phyloP scores from a whole-genome alignment of 2,888 invertebrate genomes.

The Apotomis capreana region DNA sequence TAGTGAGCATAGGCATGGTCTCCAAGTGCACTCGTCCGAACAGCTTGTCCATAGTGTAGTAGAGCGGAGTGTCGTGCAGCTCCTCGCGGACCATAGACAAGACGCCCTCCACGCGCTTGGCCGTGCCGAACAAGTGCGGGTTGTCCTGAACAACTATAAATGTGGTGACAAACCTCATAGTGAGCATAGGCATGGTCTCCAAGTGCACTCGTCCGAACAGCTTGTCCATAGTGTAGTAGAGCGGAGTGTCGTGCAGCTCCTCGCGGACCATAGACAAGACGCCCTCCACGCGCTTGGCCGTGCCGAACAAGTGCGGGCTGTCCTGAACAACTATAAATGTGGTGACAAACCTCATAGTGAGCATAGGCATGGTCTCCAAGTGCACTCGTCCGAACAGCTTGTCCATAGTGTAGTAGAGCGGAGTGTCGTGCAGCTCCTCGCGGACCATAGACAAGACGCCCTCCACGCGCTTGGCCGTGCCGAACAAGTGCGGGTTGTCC shows the following conservation, averaged over 20 bases:
- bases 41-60: slow-evolving; percentile 92
- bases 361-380: slow-evolving; percentile 87
- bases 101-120: not conserved
- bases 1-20: slow-evolving; percentile 86
- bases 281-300: not conserved
- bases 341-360: slow-evolving; percentile 84
- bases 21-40: slow-evolving; percentile 88
- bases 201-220: slow-evolving; percentile 89
- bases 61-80: slow-evolving; percentile 91
- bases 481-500: slow-evolving; percentile 74
- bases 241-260: slow-evolving; percentile 92
- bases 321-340: slow-evolving; percentile 57
- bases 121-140: slow-evolving; percentile 73
- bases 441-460: slow-evolving; percentile 91
- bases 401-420: slow-evolving; percentile 94
- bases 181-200: slow-evolving; percentile 87
- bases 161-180: slow-evolving; percentile 82
- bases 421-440: slow-evolving; percentile 93
- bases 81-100: slow-evolving; percentile 93
- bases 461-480: slow-evolving; percentile 89
- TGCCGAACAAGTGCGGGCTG: slow-evolving; percentile 75
- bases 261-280: slow-evolving; percentile 89
- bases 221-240: slow-evolving; percentile 93
- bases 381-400: slow-evolving; percentile 89
- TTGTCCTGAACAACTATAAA: slow-evolving; percentile 53